Evolutionary conservation across 1,140 invertebrate species (phyloP).

Genomic region (Macrobrachium nipponense): DNA sequence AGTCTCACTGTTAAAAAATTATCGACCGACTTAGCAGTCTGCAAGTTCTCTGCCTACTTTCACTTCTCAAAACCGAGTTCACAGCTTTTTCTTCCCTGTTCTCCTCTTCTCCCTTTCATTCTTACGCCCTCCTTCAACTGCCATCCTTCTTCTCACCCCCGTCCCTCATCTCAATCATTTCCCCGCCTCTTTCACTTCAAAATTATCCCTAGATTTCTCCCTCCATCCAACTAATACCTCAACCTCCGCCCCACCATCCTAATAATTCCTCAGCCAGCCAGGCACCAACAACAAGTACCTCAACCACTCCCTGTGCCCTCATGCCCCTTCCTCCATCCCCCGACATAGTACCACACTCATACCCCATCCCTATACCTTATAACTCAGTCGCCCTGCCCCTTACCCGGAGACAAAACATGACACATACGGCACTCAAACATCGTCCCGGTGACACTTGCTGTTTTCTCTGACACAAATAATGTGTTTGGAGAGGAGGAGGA

Average conservation of each 20-base stretch:
- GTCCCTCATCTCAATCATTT: too few species aligned
- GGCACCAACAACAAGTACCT: neutral
- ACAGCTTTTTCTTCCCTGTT: neutral
- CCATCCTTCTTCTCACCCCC: neutral
- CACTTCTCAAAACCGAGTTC: neutral
- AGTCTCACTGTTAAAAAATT: too few species aligned
- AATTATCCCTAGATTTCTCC: neutral
- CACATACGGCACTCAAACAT: constrained; percentile 1
- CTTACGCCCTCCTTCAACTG: neutral
- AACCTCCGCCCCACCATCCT: neutral
- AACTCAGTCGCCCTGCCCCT: neutral
- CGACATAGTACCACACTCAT: constrained; percentile 1
- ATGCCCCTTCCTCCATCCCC: constrained; percentile 1
- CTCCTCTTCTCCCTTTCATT: neutral
- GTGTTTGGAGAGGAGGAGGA: neutral
- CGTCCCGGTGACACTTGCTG: too few species aligned
- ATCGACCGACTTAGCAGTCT: too few species aligned
- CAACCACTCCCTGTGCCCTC: neutral
- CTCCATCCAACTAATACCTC: neutral
- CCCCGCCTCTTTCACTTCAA: too few species aligned
- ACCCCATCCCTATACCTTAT: neutral
- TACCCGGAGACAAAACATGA: constrained; percentile 29
- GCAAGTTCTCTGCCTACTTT: neutral
- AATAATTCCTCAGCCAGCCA: neutral
- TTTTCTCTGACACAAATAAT: too few species aligned